phyloP scores from a whole-genome alignment of 2,888 invertebrate species.

The Eristalinus aeneus region DNA sequence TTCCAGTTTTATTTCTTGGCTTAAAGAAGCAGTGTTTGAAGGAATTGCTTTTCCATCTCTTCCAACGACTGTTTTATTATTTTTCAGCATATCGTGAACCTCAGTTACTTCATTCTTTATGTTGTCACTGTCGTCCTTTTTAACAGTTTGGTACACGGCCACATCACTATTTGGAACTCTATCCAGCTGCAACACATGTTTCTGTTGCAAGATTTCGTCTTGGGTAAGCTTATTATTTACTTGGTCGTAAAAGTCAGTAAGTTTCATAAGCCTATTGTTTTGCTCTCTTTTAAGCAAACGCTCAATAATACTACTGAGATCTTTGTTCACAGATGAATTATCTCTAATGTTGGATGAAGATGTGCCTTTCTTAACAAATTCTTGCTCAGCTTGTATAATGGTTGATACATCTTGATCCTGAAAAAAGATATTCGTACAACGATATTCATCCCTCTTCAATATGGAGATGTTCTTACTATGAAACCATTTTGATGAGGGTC shows the following conservation, averaged over 20 bases:
- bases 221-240: slow-evolving; percentile 73
- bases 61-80: slow-evolving; percentile 84
- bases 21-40: slow-evolving; percentile 73
- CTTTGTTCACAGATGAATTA: slow-evolving; percentile 78
- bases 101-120: slow-evolving; percentile 85
- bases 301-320: slow-evolving; percentile 83
- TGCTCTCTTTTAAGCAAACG: slow-evolving; percentile 80
- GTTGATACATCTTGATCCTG: slow-evolving; percentile 81
- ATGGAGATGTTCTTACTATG: slow-evolving; percentile 66
- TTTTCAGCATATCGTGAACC: slow-evolving; percentile 82
- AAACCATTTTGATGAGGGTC: slow-evolving; percentile 81
- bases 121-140: slow-evolving; percentile 80
- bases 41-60: slow-evolving; percentile 84
- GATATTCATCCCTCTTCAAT: not conserved
- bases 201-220: slow-evolving; percentile 72
- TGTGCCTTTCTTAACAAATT: slow-evolving; percentile 76
- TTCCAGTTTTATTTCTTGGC: slow-evolving; percentile 47
- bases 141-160: slow-evolving; percentile 86
- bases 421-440: not conserved
- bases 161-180: slow-evolving; percentile 83
- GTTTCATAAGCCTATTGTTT: slow-evolving; percentile 71
- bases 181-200: slow-evolving; percentile 77
- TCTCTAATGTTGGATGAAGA: slow-evolving; percentile 71
- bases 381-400: slow-evolving; percentile 82
- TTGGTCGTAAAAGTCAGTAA: slow-evolving; percentile 74